Evolutionary conservation across 2,797 vertebrate genomes (phyloP), one percentile per base, ranked within the genome.

Genomic region (Sebastes taczanowskii): DNA sequence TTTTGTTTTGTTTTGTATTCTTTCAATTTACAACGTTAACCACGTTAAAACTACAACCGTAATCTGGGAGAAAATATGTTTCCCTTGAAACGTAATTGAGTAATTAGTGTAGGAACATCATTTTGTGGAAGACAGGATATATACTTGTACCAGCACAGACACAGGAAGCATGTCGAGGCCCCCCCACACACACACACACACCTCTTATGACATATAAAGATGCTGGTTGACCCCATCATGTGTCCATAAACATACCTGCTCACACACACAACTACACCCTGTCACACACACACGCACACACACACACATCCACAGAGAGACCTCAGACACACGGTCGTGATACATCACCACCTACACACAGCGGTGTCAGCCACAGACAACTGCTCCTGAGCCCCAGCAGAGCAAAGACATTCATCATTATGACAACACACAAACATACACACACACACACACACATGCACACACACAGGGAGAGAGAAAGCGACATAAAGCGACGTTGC

Each of bases 341-440:
- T 93, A 88, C 88, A 94, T 94, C 90, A 91, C 90, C 92, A 86
- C 90, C 93, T 90, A 83, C 91, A 92, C 85, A 86, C 78, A 27
- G 78, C 42, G 58, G 81, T 92, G 91, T 91, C 92, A 92, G 75
- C 88, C 91, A 71, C 88, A 93, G 94, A 95, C 92, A 91, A 94
- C 86, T 81, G 88, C 89, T 92, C 87, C 93, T 86, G 92, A 94
- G 90, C 87, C 90, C 88, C 92, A 55, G 89, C 88, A 83, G 83
- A 90, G 91, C 88, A 89, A 84, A 92, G 85, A 89, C 93, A 93
- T 95, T 94, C 78, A 94, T 94, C 93, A 94, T 94, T 87, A 92
- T 94, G 93, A 95, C 94, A 94, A 53, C 66, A 32, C 85, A 78
- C 83, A 74, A 62, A 80, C 70, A 79, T 72, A 76, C 55, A 77